These are phyloP conservation scores for Thalassaphorura encarpata DNA, from an alignment of 1,140 invertebrate species.

Conservation along the genomic window DNA sequence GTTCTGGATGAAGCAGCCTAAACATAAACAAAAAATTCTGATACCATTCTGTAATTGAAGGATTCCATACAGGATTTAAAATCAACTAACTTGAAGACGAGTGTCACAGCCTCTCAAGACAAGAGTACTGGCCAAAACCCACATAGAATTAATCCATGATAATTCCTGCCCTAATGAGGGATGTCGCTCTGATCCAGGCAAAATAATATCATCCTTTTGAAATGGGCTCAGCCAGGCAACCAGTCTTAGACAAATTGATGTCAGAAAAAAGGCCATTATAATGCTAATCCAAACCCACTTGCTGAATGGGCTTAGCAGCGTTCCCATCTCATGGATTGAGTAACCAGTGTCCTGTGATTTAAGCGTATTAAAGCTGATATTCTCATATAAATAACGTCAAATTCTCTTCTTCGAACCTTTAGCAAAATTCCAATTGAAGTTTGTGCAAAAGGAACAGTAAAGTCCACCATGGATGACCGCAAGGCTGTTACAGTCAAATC, in stretches of 20 bases:
- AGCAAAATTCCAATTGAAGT: slow-evolving; percentile 29
- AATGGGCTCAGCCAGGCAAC: slow-evolving; percentile 31
- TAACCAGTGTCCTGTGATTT: background rate
- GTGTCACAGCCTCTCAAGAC: slow-evolving; percentile 28
- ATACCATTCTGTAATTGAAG: background rate
- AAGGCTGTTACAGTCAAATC: slow-evolving; percentile 30
- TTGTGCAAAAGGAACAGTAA: slow-evolving; percentile 28
- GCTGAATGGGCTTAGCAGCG: slow-evolving; percentile 27
- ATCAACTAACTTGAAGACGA: slow-evolving; percentile 18
- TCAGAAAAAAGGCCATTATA: slow-evolving; percentile 27
- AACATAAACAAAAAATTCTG: background rate
- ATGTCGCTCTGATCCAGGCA: slow-evolving; percentile 23
- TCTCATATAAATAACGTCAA: background rate
- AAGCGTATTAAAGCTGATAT: background rate
- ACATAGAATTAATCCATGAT: slow-evolving; percentile 28
- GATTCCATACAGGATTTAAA: background rate
- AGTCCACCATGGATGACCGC: slow-evolving; percentile 26
- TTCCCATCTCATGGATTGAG: slow-evolving; percentile 8
- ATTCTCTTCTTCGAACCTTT: slow-evolving; percentile 22
- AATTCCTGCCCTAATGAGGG: slow-evolving; percentile 21
- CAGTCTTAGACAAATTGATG: slow-evolving; percentile 26
- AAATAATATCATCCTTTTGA: slow-evolving; percentile 31
- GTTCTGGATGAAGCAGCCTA: slow-evolving; percentile 26
- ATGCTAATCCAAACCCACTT: slow-evolving; percentile 33
- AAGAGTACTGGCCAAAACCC: slow-evolving; percentile 28